Evolutionary conservation across 2,888 invertebrate species (phyloP).

Genomic region (Notocelia uddmanniana): DNA sequence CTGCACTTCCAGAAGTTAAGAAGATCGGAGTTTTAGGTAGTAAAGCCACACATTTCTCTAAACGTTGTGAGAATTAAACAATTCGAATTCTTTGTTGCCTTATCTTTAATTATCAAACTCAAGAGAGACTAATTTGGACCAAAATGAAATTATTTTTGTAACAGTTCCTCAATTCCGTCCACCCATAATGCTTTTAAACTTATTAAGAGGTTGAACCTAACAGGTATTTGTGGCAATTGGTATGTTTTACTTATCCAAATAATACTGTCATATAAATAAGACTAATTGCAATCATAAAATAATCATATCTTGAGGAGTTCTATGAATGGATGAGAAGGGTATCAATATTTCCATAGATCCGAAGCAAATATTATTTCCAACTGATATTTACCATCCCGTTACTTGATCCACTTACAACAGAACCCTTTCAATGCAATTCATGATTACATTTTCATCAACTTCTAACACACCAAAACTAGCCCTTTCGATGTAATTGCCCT

Average conservation of each 20-base stretch:
- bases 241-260: background rate
- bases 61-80: background rate
- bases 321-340: no score
- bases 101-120: background rate
- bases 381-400: constrained; percentile 50
- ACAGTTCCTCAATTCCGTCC: background rate
- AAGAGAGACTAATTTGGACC: background rate
- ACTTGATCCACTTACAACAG: constrained; percentile 32
- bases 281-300: no score
- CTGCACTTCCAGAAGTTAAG: no score
- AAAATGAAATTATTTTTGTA: background rate
- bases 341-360: no score
- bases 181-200: background rate
- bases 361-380: background rate
- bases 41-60: background rate
- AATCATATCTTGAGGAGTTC: no score
- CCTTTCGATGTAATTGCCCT: background rate
- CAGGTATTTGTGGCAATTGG: background rate
- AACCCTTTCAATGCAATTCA: background rate
- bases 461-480: no score
- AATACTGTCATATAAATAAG: background rate
- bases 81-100: background rate
- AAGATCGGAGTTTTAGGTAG: background rate
- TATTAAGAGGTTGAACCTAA: background rate
- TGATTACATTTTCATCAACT: no score